Conservation (phyloP, 2,888 invertebrate genomes). For the Drosophila mettleri region DNA sequence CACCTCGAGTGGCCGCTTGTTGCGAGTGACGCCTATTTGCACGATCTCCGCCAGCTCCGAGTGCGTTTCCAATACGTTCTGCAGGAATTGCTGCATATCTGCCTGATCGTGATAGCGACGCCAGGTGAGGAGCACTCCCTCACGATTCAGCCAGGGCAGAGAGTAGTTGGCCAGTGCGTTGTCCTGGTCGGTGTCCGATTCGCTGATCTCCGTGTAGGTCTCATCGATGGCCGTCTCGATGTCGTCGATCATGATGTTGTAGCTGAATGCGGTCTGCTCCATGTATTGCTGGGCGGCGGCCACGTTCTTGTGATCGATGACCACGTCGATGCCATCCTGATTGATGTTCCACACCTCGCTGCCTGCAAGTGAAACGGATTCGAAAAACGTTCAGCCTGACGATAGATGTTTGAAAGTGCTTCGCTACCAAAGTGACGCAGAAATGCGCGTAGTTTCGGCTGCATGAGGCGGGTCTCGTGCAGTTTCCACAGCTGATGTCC, state of each 20-base stretch:
- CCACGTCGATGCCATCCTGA: constrained; percentile 87
- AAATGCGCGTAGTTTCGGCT: constrained; percentile 56
- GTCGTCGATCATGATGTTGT: constrained; percentile 90
- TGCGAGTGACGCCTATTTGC: constrained; percentile 90
- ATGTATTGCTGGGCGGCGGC: constrained; percentile 88
- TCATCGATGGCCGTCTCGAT: constrained; percentile 90
- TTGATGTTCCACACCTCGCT: constrained; percentile 84
- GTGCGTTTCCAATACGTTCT: constrained; percentile 89
- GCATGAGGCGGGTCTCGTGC: constrained; percentile 74
- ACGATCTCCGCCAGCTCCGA: constrained; percentile 90
- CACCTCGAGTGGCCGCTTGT: constrained; percentile 91
- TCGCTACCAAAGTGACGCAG: constrained; percentile 69
- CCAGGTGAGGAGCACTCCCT: constrained; percentile 88
- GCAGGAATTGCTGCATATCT: constrained; percentile 90
- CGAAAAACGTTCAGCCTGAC: not conserved
- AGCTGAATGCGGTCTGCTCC: constrained; percentile 87
- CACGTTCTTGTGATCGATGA: constrained; percentile 87
- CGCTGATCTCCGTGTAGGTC: constrained; percentile 88
- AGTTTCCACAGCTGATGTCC: constrained; percentile 92
- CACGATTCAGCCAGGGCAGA: constrained; percentile 80
- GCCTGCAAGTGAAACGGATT: constrained; percentile 54
- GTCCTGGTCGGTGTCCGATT: constrained; percentile 86
- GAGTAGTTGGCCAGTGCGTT: constrained; percentile 43
- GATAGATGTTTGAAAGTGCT: not conserved
- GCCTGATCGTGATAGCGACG: constrained; percentile 89